Percentiles rank a stretch among this genome's conserved stretches.
These are phyloP conservation scores for Nipponacmea schrenckii DNA, from an alignment of 2,888 invertebrate genomes.

Conservation along the genomic window DNA sequence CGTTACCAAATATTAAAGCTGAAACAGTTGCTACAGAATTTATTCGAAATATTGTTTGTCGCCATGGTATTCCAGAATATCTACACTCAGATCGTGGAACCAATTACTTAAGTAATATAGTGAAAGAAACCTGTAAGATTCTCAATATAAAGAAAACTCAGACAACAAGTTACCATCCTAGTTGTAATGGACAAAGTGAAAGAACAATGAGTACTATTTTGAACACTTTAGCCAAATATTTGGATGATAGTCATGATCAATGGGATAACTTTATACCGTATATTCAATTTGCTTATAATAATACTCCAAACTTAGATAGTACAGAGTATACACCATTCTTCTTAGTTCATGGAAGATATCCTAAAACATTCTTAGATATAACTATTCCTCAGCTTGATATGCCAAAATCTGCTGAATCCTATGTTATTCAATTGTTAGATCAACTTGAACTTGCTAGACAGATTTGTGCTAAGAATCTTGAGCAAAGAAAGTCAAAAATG, in stretches of 20 bases:
- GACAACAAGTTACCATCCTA: conserved; percentile 10
- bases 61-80: conserved; percentile 12
- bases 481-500: background rate
- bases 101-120: conserved; percentile 15
- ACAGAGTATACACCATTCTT: background rate
- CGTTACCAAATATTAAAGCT: conserved; percentile 14
- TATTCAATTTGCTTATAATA: background rate
- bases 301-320: background rate
- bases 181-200: conserved; percentile 14
- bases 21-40: conserved; percentile 2
- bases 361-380: background rate
- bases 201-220: background rate
- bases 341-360: conserved; percentile 1
- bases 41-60: conserved; percentile 14
- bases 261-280: background rate
- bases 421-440: background rate
- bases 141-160: conserved; percentile 13
- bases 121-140: conserved; percentile 14
- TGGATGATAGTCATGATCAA: background rate
- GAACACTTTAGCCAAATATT: background rate
- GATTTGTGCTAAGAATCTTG: background rate
- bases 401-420: background rate
- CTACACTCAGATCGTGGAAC: conserved; percentile 6
- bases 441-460: background rate
- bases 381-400: background rate